These are phyloP conservation scores for Euura lappo DNA, from an alignment of 1,140 invertebrate genomes.

Conservation along the genomic window DNA sequence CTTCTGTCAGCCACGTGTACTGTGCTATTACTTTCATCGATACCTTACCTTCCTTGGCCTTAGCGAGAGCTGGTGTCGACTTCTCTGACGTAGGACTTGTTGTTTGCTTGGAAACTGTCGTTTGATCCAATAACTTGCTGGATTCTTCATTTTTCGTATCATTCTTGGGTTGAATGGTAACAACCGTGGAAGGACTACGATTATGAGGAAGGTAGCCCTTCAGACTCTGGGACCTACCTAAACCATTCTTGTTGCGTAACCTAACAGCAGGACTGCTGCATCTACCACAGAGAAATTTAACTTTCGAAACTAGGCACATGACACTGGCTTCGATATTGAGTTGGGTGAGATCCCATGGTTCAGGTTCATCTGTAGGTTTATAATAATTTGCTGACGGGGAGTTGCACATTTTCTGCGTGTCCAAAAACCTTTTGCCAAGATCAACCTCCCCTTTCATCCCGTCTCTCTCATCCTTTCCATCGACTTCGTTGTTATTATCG, in stretches of 20 bases:
- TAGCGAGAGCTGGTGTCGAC: conserved; percentile 42
- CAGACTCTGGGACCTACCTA: conserved; percentile 50
- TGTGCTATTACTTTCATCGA: conserved; percentile 29
- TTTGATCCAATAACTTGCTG: conserved; percentile 50
- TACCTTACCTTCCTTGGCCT: conserved; percentile 55
- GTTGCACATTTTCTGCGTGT: conserved; percentile 76
- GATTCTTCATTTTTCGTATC: conserved; percentile 51
- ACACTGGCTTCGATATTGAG: conserved; percentile 89
- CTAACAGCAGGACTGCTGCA: conserved; percentile 75
- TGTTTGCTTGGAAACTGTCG: conserved; percentile 30
- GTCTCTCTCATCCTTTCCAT: conserved; percentile 31
- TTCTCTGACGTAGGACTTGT: conserved; percentile 37
- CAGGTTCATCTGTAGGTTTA: conserved; percentile 81
- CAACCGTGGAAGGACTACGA: conserved; percentile 40
- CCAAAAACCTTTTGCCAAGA: conserved; percentile 64
- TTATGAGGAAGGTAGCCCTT: conserved; percentile 44
- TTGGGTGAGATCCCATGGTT: conserved; percentile 88
- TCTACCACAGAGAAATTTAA: conserved; percentile 76
- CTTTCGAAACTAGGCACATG: conserved; percentile 84
- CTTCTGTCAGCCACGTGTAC: conserved; percentile 35
- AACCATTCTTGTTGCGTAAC: conserved; percentile 58
- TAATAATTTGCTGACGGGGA: conserved; percentile 83
- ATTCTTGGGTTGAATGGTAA: conserved; percentile 58
- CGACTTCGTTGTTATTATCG: conserved; percentile 40
- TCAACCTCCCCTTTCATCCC: conserved; percentile 45